Conservation (phyloP, 2,797 vertebrate species). For the Coccyzus lansbergi region DNA sequence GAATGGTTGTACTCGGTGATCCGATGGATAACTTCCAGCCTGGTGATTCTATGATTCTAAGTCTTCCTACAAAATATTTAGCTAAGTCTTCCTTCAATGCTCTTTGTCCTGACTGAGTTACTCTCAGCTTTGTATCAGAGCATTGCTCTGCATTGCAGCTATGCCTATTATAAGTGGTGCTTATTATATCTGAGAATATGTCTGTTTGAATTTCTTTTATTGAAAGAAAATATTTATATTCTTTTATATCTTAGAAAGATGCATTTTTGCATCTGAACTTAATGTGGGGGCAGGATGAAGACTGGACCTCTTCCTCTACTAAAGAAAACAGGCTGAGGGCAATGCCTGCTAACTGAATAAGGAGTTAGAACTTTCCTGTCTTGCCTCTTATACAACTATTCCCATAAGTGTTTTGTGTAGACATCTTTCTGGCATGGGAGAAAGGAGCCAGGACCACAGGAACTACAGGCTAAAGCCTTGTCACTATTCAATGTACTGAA, state of each 20-base stretch:
- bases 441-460: background rate
- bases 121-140: background rate
- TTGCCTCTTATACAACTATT: background rate
- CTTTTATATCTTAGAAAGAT: background rate
- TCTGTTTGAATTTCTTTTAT: background rate
- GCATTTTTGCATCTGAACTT: background rate
- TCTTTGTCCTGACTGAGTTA: background rate
- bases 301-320: background rate
- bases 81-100: rapidly evolving
- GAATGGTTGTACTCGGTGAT: no score
- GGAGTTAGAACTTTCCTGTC: background rate
- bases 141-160: background rate
- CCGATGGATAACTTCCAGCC: no score
- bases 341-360: background rate
- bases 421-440: background rate
- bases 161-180: background rate
- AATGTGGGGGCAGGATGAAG: background rate
- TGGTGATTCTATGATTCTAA: no score
- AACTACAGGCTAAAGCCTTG: background rate
- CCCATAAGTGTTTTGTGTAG: background rate
- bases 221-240: no score
- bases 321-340: background rate
- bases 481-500: background rate
- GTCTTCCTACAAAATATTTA: background rate
- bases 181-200: background rate